Evolutionary conservation across 2,888 invertebrate genomes (phyloP).

Genomic region (Dasysyrphus tricinctus): DNA sequence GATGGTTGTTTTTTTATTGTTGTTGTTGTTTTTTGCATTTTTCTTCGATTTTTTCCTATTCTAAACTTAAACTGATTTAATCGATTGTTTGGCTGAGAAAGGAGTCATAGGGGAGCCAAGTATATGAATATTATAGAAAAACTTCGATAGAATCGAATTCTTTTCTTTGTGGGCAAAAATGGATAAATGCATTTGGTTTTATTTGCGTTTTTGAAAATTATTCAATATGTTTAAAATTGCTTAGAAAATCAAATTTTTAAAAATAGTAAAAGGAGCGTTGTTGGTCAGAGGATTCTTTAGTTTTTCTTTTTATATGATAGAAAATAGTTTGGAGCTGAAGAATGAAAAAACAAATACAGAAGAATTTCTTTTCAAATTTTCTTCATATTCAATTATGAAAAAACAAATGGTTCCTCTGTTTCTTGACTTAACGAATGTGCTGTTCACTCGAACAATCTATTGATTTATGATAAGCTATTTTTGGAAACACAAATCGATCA

Average conservation of each 20-base stretch:
- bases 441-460: too few relatives aligned
- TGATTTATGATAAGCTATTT: too few relatives aligned
- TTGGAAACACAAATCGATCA: too few relatives aligned
- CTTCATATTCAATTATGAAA: too few relatives aligned
- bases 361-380: too few relatives aligned
- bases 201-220: slow-evolving; percentile 24
- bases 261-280: not conserved
- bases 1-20: slow-evolving; percentile 31
- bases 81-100: slow-evolving; percentile 59
- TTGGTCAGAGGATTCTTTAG: not conserved
- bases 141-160: slow-evolving; percentile 48
- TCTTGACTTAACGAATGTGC: not conserved
- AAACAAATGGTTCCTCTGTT: not conserved
- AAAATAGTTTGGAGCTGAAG: not conserved
- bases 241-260: not conserved
- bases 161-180: slow-evolving; percentile 12
- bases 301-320: not conserved
- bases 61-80: slow-evolving; percentile 33
- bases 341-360: not conserved
- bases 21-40: slow-evolving; percentile 60
- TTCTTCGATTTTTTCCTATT: slow-evolving; percentile 23
- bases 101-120: slow-evolving; percentile 50
- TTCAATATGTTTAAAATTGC: not conserved
- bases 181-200: not conserved
- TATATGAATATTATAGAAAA: slow-evolving; percentile 38